Evolutionary conservation across 2,113 vertebrate species (phyloP).

Genomic region (Hippopotamus amphibius): DNA sequence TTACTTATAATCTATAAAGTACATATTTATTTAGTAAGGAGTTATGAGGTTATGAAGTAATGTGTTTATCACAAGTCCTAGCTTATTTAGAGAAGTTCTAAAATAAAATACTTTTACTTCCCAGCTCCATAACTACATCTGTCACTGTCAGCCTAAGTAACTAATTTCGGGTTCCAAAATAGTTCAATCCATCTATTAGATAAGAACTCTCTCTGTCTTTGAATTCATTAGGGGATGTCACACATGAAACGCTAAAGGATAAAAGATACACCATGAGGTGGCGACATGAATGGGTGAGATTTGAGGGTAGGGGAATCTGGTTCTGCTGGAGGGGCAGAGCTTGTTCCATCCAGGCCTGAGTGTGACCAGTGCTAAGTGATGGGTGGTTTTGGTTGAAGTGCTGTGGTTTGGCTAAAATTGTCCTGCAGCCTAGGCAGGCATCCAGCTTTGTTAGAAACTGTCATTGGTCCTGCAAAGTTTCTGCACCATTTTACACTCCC

Average conservation of each 20-base stretch:
- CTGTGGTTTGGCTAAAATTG: background rate
- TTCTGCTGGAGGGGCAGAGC: background rate
- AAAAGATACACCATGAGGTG: background rate
- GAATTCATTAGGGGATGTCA: background rate
- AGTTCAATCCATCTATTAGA: background rate
- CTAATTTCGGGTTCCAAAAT: background rate
- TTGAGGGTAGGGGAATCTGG: background rate
- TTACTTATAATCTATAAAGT: conserved; percentile 50
- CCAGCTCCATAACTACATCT: background rate
- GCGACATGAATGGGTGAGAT: rapidly evolving
- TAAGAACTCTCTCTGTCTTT: background rate
- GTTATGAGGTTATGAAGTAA: conserved; percentile 39
- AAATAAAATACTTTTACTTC: conserved; percentile 2
- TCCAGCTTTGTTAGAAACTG: background rate
- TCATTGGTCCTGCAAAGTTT: background rate
- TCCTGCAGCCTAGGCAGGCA: background rate
- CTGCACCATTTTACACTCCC: background rate
- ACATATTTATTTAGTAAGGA: conserved; percentile 30
- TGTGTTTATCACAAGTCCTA: background rate
- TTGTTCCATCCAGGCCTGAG: background rate
- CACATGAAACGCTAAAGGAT: background rate
- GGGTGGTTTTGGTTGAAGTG: background rate
- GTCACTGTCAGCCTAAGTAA: background rate
- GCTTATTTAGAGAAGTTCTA: background rate
- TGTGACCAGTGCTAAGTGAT: background rate